These are phyloP conservation scores for Drosophila athabasca DNA, from an alignment of 1,140 invertebrate genomes.

Conservation along the genomic window DNA sequence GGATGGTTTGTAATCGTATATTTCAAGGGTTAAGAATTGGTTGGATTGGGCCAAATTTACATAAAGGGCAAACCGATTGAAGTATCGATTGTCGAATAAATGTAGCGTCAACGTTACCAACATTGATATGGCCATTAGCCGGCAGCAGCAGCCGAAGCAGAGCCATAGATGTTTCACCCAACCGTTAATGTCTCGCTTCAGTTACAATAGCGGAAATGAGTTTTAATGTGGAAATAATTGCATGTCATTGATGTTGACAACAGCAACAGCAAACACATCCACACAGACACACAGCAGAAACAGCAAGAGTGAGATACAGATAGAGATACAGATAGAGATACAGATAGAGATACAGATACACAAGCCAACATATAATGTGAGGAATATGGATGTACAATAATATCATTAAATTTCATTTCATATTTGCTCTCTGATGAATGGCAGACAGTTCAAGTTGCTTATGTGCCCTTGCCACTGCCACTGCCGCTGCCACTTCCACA, in stretches of 20 bases:
- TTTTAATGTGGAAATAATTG: conserved; percentile 78
- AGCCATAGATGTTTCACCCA: conserved; percentile 58
- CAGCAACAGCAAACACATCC: conserved; percentile 24
- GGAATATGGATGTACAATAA: conserved; percentile 59
- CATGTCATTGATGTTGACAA: conserved; percentile 66
- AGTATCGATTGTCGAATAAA: conserved; percentile 69
- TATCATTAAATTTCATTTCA: conserved; percentile 70
- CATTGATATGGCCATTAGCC: conserved; percentile 46
- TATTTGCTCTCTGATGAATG: conserved; percentile 56
- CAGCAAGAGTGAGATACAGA: not conserved
- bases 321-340: not conserved
- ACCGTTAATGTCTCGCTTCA: conserved; percentile 64
- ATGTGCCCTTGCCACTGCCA: not conserved
- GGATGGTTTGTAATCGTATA: no score
- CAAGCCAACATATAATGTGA: conserved; percentile 38
- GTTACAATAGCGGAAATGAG: conserved; percentile 71
- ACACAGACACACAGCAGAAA: conserved; percentile 1
- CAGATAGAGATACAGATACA: not conserved
- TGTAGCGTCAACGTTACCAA: conserved; percentile 34
- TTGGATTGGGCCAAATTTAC: conserved; percentile 27
- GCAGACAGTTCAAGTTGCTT: conserved; percentile 41
- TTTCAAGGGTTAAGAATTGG: no score
- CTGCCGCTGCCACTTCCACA: not conserved
- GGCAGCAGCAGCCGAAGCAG: not conserved
- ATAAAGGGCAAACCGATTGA: conserved; percentile 48